Percentiles rank a stretch among this genome's conserved stretches.
Conservation (phyloP, 2,797 vertebrate genomes). For the Sebastes glaucus region DNA sequence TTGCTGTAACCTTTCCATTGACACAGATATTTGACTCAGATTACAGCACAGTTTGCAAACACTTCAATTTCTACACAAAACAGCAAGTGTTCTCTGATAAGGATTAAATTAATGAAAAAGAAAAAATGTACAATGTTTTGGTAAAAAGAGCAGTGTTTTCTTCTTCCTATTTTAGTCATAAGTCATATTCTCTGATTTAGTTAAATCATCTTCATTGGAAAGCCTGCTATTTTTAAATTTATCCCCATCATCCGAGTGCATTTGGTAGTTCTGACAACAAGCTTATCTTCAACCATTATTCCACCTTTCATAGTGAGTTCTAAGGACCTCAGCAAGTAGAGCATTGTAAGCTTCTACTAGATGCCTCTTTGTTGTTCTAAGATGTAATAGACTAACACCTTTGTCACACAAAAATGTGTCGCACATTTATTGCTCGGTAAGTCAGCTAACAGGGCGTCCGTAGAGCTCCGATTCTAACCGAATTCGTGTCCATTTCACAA, state of each 20-base stretch:
- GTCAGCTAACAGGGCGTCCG: not conserved
- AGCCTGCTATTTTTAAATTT: not conserved
- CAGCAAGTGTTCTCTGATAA: not conserved
- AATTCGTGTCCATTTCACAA: not conserved
- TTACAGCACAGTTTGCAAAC: not conserved
- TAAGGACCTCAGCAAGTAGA: not conserved
- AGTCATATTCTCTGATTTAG: not conserved
- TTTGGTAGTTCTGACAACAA: not conserved
- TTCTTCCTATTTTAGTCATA: not conserved
- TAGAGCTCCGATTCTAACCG: not conserved
- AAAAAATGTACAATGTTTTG: not conserved
- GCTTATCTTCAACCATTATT: not conserved
- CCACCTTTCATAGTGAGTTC: not conserved
- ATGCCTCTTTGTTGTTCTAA: constrained; percentile 18
- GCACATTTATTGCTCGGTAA: not conserved
- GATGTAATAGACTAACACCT: not conserved
- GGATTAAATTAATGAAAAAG: not conserved
- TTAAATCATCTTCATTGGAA: not conserved
- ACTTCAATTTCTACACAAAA: not conserved
- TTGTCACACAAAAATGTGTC: not conserved
- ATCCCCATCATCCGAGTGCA: not conserved
- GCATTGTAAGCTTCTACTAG: not conserved
- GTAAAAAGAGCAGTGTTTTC: not conserved
- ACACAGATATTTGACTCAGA: not conserved
- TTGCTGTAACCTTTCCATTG: not conserved